Evolutionary conservation across 2,888 invertebrate genomes (phyloP).

Genomic region (Melinopterus prodromus): DNA sequence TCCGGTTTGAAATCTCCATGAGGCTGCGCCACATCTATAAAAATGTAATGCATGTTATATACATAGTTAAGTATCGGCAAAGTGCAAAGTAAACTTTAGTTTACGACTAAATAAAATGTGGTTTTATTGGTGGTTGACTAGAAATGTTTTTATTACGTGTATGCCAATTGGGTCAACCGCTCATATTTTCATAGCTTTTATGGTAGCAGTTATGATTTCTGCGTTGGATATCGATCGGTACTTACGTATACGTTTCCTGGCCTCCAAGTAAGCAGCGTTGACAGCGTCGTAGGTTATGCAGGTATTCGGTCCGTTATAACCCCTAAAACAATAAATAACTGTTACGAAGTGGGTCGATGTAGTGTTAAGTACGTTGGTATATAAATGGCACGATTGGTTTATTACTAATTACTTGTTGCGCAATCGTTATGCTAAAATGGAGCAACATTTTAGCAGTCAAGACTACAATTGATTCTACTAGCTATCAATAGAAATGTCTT

Average conservation of each 20-base stretch:
- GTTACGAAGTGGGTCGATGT: slow-evolving; percentile 20
- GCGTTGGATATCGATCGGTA: slow-evolving; percentile 48
- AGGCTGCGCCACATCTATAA: slow-evolving; percentile 81
- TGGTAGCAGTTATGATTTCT: neutral
- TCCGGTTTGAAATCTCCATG: slow-evolving; percentile 85
- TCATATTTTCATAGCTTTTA: neutral
- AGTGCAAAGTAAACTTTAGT: too few species aligned
- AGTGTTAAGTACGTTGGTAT: neutral
- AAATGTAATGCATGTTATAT: slow-evolving; percentile 27
- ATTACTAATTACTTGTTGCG: neutral
- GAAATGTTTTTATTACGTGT: neutral
- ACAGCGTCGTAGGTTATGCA: slow-evolving; percentile 92
- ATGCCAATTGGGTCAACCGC: neutral
- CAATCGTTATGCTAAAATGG: neutral
- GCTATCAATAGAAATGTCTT: too few species aligned
- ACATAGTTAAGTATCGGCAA: neutral
- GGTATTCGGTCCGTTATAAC: slow-evolving; percentile 74
- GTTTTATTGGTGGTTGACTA: neutral
- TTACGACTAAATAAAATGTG: neutral
- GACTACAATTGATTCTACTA: too few species aligned
- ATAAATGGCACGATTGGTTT: neutral
- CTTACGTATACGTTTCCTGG: slow-evolving; percentile 88
- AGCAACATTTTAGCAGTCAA: too few species aligned
- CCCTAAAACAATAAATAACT: slow-evolving; percentile 60
- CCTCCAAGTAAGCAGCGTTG: slow-evolving; percentile 87